Percentiles rank a stretch among this genome's conserved stretches.
These are phyloP conservation scores for Leucoraja erinaceus DNA, from an alignment of 2,113 vertebrate genomes.

Conservation along the genomic window DNA sequence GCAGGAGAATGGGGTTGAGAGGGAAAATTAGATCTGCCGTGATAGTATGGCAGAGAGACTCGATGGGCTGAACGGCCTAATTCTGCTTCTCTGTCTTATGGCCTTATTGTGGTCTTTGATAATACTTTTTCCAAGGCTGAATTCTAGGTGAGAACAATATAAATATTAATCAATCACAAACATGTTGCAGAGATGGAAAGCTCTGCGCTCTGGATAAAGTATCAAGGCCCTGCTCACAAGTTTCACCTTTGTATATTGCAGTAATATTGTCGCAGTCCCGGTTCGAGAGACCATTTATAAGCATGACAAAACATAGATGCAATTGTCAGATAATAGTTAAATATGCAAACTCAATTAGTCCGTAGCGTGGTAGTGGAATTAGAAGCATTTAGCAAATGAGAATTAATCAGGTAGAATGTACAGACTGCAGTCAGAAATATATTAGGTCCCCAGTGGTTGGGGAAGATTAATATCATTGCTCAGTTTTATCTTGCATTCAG, in stretches of 20 bases:
- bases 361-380: background rate
- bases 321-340: slow-evolving; percentile 27
- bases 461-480: slow-evolving; percentile 31
- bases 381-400: slow-evolving; percentile 34
- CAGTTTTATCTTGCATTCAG: background rate
- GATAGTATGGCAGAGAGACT: too few relatives aligned
- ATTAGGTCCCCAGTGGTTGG: slow-evolving; percentile 5
- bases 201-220: background rate
- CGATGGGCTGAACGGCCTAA: too few relatives aligned
- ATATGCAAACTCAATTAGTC: slow-evolving; percentile 32
- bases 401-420: slow-evolving; percentile 37
- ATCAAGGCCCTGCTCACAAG: background rate
- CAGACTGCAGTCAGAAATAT: slow-evolving; percentile 23
- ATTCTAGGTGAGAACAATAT: too few relatives aligned
- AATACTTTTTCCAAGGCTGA: too few relatives aligned
- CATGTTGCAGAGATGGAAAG: background rate
- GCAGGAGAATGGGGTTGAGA: too few relatives aligned
- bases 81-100: too few relatives aligned
- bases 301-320: background rate
- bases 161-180: background rate
- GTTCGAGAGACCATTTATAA: background rate
- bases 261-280: background rate
- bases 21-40: too few relatives aligned
- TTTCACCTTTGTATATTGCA: background rate
- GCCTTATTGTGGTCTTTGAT: too few relatives aligned